Evolutionary conservation across 2,888 invertebrate species (phyloP), one percentile per base, ranked within the genome.

Genomic region (Aromia moschata): DNA sequence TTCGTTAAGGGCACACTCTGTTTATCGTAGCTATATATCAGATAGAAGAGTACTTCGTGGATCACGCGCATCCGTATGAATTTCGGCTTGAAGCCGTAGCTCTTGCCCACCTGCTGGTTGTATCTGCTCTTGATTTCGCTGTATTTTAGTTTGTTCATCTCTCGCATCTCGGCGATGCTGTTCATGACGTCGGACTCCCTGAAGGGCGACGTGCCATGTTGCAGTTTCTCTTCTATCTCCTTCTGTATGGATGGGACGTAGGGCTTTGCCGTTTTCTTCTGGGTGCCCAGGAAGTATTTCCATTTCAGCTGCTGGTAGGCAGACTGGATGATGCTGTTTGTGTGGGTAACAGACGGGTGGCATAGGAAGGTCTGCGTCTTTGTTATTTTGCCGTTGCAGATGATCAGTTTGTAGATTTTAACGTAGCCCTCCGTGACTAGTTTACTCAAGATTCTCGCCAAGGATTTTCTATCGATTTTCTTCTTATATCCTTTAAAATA

Each of bases 31-130:
- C 83, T 86, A 69, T 87, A 87, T 4, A 88, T 81, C n/a, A 92
- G 74, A 74, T 91, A 90, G 77, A 84, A 90, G 10, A 93, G 73
- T 64, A 88, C 84, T 67, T 88, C 84, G 73, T 93, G 92, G 36
- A 92, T 73, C 1, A 85, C 79, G 58, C 86, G 83, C 78, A 89
- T 85, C 40, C 90, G 73, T 89, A 89, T 79, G 52, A 69, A 71
- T 41, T 67, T 71, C 2, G 67, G 68, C 33, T 65, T 60, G 1
- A 45, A 31, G 5, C 69, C 70, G 40, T 66, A 61, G 5, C 18
- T 18, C 36, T 15, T 47, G 11, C 61, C 57, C 2, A 43, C 15
- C 1, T 40, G 9, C 17, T 20, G 45, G 15, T 30, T 45, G 20
- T 18, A 36, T 41, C 52, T 61, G 10, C 30, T 33, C 1, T 25